These are phyloP conservation scores for Sebastes dallii DNA, from an alignment of 2,797 vertebrate genomes.

Conservation along the genomic window DNA sequence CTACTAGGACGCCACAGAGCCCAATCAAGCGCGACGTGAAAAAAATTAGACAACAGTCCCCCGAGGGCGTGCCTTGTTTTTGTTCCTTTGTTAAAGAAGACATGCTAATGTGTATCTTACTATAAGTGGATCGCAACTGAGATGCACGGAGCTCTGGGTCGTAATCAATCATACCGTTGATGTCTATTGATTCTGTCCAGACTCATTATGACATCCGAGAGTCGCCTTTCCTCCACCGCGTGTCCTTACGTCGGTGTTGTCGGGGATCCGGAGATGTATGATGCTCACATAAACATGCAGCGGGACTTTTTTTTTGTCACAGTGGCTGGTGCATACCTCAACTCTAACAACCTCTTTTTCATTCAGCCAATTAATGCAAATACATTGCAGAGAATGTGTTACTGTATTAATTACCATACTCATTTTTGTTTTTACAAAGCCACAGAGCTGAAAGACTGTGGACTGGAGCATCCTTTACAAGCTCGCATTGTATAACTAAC, in stretches of 20 bases:
- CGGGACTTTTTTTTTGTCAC: not conserved
- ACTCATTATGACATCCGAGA: conserved; percentile 42
- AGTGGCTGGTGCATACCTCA: not conserved
- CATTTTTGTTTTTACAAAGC: not conserved
- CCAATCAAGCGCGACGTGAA: conserved; percentile 46
- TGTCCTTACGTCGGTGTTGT: not conserved
- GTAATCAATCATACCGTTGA: conserved; percentile 69
- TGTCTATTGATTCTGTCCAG: conserved; percentile 64
- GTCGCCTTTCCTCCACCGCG: conserved; percentile 7
- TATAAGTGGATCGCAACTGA: conserved; percentile 58
- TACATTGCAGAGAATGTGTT: not conserved
- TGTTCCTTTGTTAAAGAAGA: conserved; percentile 52
- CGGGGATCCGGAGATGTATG: not conserved
- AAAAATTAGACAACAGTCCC: conserved; percentile 59
- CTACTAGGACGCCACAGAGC: conserved; percentile 69
- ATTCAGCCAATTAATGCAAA: not conserved
- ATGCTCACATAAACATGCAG: not conserved
- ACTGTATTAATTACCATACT: not conserved
- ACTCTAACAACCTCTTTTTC: not conserved
- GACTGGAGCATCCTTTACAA: not conserved
- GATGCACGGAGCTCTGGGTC: conserved; percentile 33
- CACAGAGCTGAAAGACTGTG: not conserved
- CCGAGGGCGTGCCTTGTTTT: conserved; percentile 50
- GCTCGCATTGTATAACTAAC: not conserved
- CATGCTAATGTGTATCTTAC: conserved; percentile 56